A percentile compares a stretch with the other conserved stretches of the same genome.
phyloP scores from a whole-genome alignment of 2,888 invertebrate genomes.

The Cataglyphis altisquamis region DNA sequence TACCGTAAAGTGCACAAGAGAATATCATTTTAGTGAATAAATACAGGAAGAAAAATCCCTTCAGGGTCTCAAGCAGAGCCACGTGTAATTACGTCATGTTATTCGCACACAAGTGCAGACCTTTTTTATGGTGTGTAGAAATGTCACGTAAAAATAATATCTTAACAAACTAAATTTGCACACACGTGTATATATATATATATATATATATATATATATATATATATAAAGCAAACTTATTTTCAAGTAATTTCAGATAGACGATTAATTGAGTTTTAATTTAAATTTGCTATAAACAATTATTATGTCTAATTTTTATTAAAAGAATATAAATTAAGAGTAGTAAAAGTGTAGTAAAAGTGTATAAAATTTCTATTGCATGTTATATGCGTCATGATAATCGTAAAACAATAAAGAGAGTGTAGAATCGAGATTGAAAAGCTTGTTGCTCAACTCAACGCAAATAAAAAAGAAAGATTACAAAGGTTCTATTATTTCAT shows the following conservation, averaged over 20 bases:
- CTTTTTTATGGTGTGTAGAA: neutral
- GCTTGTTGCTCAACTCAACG: constrained; percentile 8
- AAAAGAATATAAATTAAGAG: neutral
- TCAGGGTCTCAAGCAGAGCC: neutral
- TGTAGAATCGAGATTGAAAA: constrained; percentile 39
- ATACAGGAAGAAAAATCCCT: neutral
- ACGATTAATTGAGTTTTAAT: neutral
- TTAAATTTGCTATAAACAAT: neutral
- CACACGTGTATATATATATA: neutral
- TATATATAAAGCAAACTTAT: neutral
- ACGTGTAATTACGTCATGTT: neutral
- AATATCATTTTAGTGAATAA: neutral
- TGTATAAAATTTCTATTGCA: neutral
- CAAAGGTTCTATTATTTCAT: neutral
- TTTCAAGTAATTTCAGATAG: neutral
- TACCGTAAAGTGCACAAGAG: neutral
- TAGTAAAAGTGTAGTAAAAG: neutral
- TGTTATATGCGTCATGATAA: neutral
- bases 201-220: neutral
- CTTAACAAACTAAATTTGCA: constrained; percentile 15
- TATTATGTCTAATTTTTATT: neutral
- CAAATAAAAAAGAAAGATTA: constrained; percentile 5
- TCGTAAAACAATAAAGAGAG: constrained; percentile 16
- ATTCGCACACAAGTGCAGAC: neutral
- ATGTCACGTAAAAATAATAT: neutral